These are phyloP conservation scores for Pygocentrus nattereri DNA, from an alignment of 2,797 vertebrate genomes.

Conservation along the genomic window DNA sequence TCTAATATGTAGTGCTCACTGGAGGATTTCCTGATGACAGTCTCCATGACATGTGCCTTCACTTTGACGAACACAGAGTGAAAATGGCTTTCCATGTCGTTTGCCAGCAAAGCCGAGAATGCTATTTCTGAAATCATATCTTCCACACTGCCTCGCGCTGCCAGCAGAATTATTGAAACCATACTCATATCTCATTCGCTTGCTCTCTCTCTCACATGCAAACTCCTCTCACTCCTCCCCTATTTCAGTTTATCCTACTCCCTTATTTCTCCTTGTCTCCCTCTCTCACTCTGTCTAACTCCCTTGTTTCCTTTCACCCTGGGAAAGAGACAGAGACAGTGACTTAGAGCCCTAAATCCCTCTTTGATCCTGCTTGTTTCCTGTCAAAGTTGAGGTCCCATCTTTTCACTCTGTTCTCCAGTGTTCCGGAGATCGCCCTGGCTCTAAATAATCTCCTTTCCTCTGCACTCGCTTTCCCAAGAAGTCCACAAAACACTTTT, in stretches of 20 bases:
- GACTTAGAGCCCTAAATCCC: constrained; percentile 55
- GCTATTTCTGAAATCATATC: constrained; percentile 47
- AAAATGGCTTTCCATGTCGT: constrained; percentile 46
- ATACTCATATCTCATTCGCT: constrained; percentile 6
- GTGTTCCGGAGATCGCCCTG: constrained; percentile 42
- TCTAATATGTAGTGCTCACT: constrained; percentile 4
- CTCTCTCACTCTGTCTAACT: constrained; percentile 23
- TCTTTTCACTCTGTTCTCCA: constrained; percentile 46
- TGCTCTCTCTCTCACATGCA: not conserved
- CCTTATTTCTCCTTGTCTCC: constrained; percentile 31
- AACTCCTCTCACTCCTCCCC: not conserved
- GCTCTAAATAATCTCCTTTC: constrained; percentile 52
- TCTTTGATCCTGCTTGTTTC: constrained; percentile 59
- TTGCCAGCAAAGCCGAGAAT: constrained; percentile 42
- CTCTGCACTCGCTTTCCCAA: constrained; percentile 48
- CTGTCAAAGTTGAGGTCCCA: constrained; percentile 58
- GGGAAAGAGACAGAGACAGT: constrained; percentile 42
- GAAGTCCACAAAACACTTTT: constrained; percentile 33
- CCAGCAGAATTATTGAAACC: constrained; percentile 37
- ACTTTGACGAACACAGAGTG: constrained; percentile 31
- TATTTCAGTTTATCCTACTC: constrained; percentile 42
- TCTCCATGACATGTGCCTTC: constrained; percentile 26
- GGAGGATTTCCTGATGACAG: constrained; percentile 30
- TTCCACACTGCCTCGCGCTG: constrained; percentile 7
- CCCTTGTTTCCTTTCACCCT: constrained; percentile 44